These are phyloP conservation scores for Palaemon carinicauda DNA, from an alignment of 1,140 invertebrate genomes.

Conservation along the genomic window DNA sequence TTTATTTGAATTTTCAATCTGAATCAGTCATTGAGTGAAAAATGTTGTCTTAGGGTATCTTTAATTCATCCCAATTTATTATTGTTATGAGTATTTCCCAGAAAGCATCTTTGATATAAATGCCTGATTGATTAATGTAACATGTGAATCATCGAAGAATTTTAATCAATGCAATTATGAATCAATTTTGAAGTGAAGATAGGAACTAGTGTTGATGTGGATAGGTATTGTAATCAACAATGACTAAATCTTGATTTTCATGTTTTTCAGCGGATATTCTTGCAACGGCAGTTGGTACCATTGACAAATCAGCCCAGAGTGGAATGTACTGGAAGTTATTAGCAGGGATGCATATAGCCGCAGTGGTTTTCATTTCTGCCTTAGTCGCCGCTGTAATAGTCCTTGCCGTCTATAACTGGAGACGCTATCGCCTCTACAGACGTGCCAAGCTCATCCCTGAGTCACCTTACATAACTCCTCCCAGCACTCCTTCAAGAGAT, in stretches of 20 bases:
- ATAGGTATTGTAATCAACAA: too few relatives aligned
- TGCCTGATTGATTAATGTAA: too few relatives aligned
- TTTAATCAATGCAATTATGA: too few relatives aligned
- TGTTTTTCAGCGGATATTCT: not conserved
- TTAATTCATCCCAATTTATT: too few relatives aligned
- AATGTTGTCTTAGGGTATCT: not conserved
- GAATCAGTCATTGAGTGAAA: not conserved
- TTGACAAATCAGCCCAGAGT: not conserved
- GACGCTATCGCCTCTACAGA: constrained; percentile 25
- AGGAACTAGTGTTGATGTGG: too few relatives aligned
- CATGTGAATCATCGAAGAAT: too few relatives aligned
- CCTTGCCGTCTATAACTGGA: constrained; percentile 26
- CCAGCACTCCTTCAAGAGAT: constrained; percentile 18
- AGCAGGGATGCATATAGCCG: constrained; percentile 36
- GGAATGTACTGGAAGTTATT: not conserved
- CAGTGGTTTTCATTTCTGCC: constrained; percentile 25
- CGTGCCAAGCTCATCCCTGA: constrained; percentile 34
- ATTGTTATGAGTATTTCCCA: too few relatives aligned
- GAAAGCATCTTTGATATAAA: too few relatives aligned
- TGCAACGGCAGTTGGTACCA: not conserved
- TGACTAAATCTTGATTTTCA: too few relatives aligned
- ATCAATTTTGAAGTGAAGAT: too few relatives aligned
- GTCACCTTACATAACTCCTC: constrained; percentile 27
- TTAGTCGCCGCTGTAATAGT: constrained; percentile 33
- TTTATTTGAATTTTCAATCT: not conserved